Percentiles rank a stretch among this genome's conserved stretches.
Conservation (phyloP, 2,113 vertebrate genomes). For the Gymnogyps californianus region DNA sequence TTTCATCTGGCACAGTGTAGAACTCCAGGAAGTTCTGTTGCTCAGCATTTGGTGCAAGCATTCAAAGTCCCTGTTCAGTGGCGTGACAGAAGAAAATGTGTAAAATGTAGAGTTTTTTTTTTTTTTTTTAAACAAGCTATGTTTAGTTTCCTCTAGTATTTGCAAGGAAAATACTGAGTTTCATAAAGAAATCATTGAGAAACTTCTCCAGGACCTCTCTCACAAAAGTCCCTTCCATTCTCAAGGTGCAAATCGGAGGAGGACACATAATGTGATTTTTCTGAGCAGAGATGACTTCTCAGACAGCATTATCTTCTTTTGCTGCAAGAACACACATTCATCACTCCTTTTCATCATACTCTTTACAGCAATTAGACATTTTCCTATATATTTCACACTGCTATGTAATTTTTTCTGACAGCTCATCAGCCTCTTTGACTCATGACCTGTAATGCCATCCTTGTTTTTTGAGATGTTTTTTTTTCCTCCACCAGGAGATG, state of each 20-base stretch:
- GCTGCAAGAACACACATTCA: background rate
- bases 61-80: background rate
- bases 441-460: slow-evolving; percentile 39
- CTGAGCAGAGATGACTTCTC: background rate
- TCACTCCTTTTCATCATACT: slow-evolving; percentile 28
- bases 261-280: background rate
- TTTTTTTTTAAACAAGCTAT: background rate
- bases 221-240: background rate
- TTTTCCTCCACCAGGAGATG: background rate
- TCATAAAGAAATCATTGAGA: background rate
- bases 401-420: slow-evolving; percentile 54
- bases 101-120: background rate
- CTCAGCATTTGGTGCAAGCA: background rate
- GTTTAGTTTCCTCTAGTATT: background rate
- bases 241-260: background rate
- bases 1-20: background rate
- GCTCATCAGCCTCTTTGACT: slow-evolving; percentile 50
- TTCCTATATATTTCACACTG: slow-evolving; percentile 40
- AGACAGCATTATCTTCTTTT: background rate
- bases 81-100: background rate
- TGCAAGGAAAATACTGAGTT: background rate
- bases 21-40: background rate
- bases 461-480: slow-evolving; percentile 36
- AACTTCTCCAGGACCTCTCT: background rate
- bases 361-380: slow-evolving; percentile 58